Base-by-base conservation (phyloP, 2,797 vertebrate species). In the Atherinosoma microstoma region DNA sequence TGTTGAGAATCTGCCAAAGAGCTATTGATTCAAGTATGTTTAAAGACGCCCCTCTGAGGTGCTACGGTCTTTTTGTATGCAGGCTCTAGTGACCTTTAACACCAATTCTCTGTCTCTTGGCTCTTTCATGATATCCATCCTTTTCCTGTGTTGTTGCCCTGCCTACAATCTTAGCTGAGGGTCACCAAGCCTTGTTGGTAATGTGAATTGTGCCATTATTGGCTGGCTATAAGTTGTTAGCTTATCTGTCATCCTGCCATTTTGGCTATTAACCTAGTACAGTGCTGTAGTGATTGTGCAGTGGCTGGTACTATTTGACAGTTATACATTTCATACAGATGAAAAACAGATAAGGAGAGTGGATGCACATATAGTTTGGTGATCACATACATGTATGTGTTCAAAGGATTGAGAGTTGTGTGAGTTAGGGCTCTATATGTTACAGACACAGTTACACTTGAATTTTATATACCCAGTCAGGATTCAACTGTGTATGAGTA, bases 1-100 rank as follows among this genome's bases (percentile, higher is more conserved):
- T 61, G 56, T 77, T 80, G 84, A 80, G 42, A 70, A 34, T 13
- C 34, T 71, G 63, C 76, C 79, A 85, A 49, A 66, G 29, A 73
- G 45, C 42, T 76, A 68, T 63, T 75, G 67, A 79, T 69, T 82
- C 45, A 82, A 53, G 42, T 34, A 29, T 58, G 35, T 61, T 73
- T 53, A 45, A 58, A 58, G 8, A 42, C 11, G 47, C 16, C 54
- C 51, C 47, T 56, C 30, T 36, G 34, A 73, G 22, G 36, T 59
- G 59, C 42, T 71, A 69, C 74, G 51, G 49, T 51, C 24, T 58
- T 58, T 66, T 61, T 59, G 15, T 54, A 68, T 11, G 45, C 20
- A 49, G 27, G 56, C 42, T 22, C 8, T 67, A 76, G 54, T 64
- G 49, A 81, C 61, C 42, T 82, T 51, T 45, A 57, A 32, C 24